These are phyloP conservation scores for Dallia pectoralis DNA, from an alignment of 2,797 vertebrate species.

Conservation along the genomic window DNA sequence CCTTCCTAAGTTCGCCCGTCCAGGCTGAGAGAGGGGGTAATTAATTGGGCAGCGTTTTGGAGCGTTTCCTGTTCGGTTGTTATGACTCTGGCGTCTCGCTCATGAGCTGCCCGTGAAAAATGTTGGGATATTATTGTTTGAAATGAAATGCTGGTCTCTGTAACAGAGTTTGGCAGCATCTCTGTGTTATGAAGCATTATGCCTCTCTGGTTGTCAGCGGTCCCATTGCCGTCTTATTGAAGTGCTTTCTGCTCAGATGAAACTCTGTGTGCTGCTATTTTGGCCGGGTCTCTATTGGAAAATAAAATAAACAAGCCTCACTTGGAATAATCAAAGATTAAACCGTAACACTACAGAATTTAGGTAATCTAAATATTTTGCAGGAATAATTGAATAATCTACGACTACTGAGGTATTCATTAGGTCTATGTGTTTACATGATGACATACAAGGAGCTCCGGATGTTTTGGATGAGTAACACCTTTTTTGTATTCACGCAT, in stretches of 20 bases:
- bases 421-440: background rate
- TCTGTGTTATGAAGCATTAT: conserved; percentile 15
- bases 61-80: conserved; percentile 41
- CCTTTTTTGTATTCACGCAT: too few relatives aligned
- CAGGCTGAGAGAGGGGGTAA: conserved; percentile 41
- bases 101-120: conserved; percentile 20
- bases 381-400: conserved; percentile 1
- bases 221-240: conserved; percentile 28
- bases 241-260: too few relatives aligned
- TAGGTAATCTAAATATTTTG: conserved; percentile 34
- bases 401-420: background rate
- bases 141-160: conserved; percentile 21
- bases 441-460: background rate
- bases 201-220: conserved; percentile 22
- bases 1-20: conserved; percentile 48
- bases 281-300: too few relatives aligned
- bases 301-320: too few relatives aligned
- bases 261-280: too few relatives aligned
- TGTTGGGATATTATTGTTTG: conserved; percentile 36
- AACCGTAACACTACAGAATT: too few relatives aligned
- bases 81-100: conserved; percentile 31
- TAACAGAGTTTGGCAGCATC: conserved; percentile 22
- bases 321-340: too few relatives aligned
- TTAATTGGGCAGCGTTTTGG: conserved; percentile 41
- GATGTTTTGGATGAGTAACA: too few relatives aligned